Percentiles rank a stretch among this genome's conserved stretches.
Evolutionary conservation across 2,888 invertebrate species (phyloP).

Genomic region (Parthenolecanium corni): DNA sequence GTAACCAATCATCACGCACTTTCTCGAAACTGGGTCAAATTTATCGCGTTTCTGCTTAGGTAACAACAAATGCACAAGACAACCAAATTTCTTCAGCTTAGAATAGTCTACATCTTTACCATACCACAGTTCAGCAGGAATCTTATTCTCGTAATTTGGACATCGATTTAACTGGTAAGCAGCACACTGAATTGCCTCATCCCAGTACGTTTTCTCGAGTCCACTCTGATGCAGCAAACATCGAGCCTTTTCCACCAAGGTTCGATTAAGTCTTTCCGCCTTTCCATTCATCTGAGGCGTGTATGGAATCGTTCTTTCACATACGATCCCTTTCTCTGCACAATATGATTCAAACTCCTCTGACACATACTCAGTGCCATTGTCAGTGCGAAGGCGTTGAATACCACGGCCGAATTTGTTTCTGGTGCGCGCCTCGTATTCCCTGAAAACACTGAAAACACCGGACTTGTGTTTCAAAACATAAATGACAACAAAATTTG

Average conservation of each 20-base stretch:
- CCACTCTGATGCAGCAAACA: neutral
- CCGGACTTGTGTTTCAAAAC: neutral
- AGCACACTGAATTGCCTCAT: neutral
- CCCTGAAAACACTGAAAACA: neutral
- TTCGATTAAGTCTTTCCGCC: neutral
- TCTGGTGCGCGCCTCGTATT: neutral
- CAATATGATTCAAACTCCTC: too few species aligned
- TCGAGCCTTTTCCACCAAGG: neutral
- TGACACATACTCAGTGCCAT: constrained; percentile 10
- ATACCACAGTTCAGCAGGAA: neutral
- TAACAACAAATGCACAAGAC: neutral
- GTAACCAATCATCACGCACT: neutral
- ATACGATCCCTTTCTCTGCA: neutral
- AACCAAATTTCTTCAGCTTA: neutral
- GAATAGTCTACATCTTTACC: neutral
- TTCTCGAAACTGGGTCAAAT: neutral
- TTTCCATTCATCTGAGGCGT: constrained; percentile 5
- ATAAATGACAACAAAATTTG: neutral
- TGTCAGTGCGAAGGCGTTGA: neutral
- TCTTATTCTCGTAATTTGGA: neutral
- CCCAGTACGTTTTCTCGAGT: neutral
- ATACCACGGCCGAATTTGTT: neutral
- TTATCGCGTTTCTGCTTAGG: neutral
- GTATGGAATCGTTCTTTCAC: neutral
- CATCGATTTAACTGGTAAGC: neutral